Conservation (phyloP, 2,797 vertebrate genomes). For the Ctenosaura bakeri region DNA sequence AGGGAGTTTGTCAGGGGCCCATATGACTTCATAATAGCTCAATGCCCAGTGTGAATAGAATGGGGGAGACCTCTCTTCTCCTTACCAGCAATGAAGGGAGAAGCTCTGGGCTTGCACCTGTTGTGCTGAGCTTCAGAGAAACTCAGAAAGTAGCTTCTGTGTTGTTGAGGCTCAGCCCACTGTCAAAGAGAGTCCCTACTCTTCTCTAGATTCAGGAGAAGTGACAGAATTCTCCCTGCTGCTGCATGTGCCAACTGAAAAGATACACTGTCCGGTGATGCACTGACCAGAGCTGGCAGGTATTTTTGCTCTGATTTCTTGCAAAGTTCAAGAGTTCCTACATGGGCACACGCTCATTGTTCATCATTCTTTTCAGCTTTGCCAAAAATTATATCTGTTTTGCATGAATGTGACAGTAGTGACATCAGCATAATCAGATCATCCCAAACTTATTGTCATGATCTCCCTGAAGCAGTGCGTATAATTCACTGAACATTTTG, state of each 20-base stretch:
- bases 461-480: background rate
- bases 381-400: background rate
- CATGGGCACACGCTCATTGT: too few species aligned
- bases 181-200: background rate
- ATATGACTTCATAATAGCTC: background rate
- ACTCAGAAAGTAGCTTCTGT: background rate
- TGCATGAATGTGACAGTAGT: background rate
- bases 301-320: too few species aligned
- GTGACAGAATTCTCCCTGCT: background rate
- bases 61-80: background rate
- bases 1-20: background rate
- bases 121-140: background rate
- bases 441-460: background rate
- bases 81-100: background rate
- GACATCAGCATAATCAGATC: background rate
- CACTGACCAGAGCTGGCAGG: too few species aligned
- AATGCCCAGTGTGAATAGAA: too few species aligned
- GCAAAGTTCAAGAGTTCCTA: background rate
- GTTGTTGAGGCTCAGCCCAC: background rate
- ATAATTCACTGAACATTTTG: background rate
- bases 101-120: too few species aligned
- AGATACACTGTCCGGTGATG: too few species aligned
- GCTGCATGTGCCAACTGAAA: background rate
- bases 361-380: too few species aligned
- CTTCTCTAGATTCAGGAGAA: background rate